Base-by-base conservation (phyloP, 2,113 vertebrate species). In the Chaetops frenatus region DNA sequence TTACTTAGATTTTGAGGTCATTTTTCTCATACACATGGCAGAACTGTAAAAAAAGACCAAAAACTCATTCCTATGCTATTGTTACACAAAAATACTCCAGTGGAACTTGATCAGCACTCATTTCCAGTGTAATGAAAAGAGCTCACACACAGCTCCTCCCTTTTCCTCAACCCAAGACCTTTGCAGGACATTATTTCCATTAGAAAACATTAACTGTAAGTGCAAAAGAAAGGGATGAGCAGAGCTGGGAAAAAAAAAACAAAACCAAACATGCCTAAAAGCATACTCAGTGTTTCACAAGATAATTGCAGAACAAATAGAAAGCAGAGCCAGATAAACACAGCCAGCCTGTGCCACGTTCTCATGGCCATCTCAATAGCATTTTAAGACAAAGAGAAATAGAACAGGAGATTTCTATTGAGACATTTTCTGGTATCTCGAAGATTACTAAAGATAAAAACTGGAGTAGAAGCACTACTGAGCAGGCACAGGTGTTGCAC, bases 251-350 rank as follows among this genome's bases (percentile, higher is more conserved):
- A 12, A 69, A 78, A 51, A 24, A 31, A 20, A 50, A 33, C 38
- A 38, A 38, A 38, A 38, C 38, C 45, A 36, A 80, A 69, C 35
- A 45, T 73, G 57, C 45, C 62, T 73, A 58, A 79, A 77, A 91
- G 78, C 12, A 4, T 54, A 58, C 53, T 62, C 20, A 58, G 15
- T 28, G 28, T 88, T 93, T 88, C 86, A 94, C 45, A 78, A 90
- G 74, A 60, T 92, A 80, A 87, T 82, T 90, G 74, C 66, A 86
- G 87, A 92, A 80, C 58, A 93, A 94, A 93, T 7, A 83, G 29
- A 95, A 95, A 91, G 36, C 87, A 73, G 66, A 86, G 62, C 21
- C 67, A 82, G 69, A 87, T 73, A 90, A 86, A 88, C 42, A 45
- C 62, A 60, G 67, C 2, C 62, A 82, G 67, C n/a, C 40, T 24